A percentile compares a stretch with the other conserved stretches of the same genome.
These are phyloP conservation scores for Threskiornis aethiopicus DNA, from an alignment of 2,797 vertebrate genomes.

Conservation along the genomic window DNA sequence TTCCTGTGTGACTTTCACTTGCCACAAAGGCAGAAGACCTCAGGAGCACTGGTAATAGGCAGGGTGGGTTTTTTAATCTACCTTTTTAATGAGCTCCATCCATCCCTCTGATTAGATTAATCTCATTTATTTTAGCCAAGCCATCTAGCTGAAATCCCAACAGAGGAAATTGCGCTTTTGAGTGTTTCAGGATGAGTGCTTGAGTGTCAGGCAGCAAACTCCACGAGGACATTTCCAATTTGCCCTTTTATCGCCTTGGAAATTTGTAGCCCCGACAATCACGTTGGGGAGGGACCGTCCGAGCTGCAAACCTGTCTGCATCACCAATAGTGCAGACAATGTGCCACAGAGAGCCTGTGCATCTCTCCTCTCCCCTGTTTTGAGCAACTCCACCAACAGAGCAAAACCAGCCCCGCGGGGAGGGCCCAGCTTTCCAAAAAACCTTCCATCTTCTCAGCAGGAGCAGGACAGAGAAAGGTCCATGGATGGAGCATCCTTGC, in stretches of 20 bases:
- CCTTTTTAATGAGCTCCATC: constrained; percentile 36
- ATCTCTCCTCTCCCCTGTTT: background rate
- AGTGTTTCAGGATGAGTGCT: background rate
- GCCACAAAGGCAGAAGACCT: constrained; percentile 18
- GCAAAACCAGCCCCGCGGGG: background rate
- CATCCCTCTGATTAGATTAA: constrained; percentile 32
- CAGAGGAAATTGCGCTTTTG: background rate
- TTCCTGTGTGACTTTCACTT: constrained; percentile 62
- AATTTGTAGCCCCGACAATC: background rate
- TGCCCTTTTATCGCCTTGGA: background rate
- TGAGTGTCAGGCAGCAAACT: background rate
- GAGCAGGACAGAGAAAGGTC: background rate
- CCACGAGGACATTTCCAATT: background rate
- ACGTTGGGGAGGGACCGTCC: rapidly evolving
- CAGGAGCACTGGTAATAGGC: background rate
- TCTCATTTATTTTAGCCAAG: constrained; percentile 3
- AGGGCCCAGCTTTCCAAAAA: background rate
- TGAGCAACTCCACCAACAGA: background rate
- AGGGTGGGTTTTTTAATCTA: background rate
- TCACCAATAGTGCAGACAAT: rapidly evolving
- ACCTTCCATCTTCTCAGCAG: background rate
- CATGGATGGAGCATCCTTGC: background rate
- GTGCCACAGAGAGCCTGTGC: rapidly evolving
- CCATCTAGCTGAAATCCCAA: background rate
- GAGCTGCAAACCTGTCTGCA: rapidly evolving